phyloP scores from a whole-genome alignment of 2,797 vertebrate genomes.

The Esox masquinongy region DNA sequence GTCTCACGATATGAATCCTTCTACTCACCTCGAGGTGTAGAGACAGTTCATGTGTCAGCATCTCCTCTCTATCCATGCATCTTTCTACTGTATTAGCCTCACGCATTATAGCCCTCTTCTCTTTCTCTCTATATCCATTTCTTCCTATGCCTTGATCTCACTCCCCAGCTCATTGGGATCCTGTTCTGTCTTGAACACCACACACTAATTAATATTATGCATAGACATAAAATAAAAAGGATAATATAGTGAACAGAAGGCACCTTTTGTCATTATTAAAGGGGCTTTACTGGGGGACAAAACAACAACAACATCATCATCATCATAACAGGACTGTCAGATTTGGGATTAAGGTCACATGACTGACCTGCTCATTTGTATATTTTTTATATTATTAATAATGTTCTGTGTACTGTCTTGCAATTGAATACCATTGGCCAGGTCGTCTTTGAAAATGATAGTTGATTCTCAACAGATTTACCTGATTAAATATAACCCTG shows the following conservation, averaged over 20 bases:
- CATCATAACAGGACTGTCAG: background rate
- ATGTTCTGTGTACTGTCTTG: no score
- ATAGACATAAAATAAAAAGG: background rate
- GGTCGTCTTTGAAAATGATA: no score
- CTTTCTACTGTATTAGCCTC: slow-evolving; percentile 15
- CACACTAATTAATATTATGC: background rate
- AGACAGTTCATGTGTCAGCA: slow-evolving; percentile 48
- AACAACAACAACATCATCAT: no score
- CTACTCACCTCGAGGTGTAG: slow-evolving; percentile 33
- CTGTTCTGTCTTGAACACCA: background rate
- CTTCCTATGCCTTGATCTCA: background rate
- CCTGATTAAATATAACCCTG: no score
- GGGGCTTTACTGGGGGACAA: background rate
- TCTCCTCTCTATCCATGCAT: background rate
- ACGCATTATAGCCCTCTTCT: background rate
- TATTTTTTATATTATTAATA: no score
- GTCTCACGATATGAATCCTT: slow-evolving; percentile 16
- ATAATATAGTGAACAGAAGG: background rate
- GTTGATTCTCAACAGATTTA: no score
- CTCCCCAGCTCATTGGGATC: background rate
- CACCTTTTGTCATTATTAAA: background rate
- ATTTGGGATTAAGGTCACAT: background rate
- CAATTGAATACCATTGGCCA: no score
- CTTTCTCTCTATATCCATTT: background rate
- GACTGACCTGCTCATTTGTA: background rate